Base-by-base conservation (phyloP, 2,888 invertebrate genomes). In the Morpho helenor region DNA sequence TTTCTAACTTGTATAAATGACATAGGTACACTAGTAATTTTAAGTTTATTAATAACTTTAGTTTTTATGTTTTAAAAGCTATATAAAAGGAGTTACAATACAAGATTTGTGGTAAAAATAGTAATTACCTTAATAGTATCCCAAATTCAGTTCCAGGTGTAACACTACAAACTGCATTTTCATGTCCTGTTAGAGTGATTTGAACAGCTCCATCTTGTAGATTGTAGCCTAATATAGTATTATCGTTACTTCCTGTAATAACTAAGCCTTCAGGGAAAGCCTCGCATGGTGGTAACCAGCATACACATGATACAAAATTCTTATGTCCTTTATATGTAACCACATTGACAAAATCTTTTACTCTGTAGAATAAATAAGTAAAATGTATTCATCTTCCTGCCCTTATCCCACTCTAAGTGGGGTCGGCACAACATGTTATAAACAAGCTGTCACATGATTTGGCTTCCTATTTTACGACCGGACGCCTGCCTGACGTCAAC, bases 211-310 rank as follows among this genome's bases (percentile, higher is more conserved):
- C 91, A 62, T 95, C 94, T 31, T 94, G 94, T 3, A 95, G 91
- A 64, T 93, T 92, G 78, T 96, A 98, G 7, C 96, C 93, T 68
- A 96, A 92, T 71, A 99, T 96, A 8, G 93, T 93, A 62, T 94
- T 94, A 80, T 98, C 98, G 83, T 98, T 96, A 73, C 98, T 96
- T 16, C 97, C 98, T 5, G 98, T 97, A 56, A 97, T 88, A 55
- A 98, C 94, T 59, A 97, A 87, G 3, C 97, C 96, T 59, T 94
- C 93, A 0, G 96, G 95, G 74, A 93, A 93, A 22, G 91, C 88
- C 64, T 92, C 91, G 64, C 93, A 93, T 0, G 95, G 94, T 49
- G 95, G 94, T 68, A 97, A 76, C 75, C 94, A 94, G 74, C 95
- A 95, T 1, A 98, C 94, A 68, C 95, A 93, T 0, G 95, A 94